These are phyloP conservation scores for Eublepharis macularius DNA, from an alignment of 2,113 vertebrate species.

Conservation along the genomic window DNA sequence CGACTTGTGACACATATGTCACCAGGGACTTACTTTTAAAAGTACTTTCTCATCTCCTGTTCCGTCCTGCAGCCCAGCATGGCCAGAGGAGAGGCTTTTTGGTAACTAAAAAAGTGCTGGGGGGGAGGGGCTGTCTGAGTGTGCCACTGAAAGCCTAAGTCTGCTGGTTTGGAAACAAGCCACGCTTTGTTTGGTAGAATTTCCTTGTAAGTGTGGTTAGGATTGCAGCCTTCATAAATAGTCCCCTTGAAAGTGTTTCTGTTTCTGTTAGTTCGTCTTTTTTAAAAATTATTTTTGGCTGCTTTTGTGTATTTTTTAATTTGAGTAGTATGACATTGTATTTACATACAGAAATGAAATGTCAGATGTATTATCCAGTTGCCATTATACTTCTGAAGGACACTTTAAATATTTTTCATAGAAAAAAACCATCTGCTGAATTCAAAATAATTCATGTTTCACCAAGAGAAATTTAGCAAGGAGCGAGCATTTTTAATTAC, in stretches of 20 bases:
- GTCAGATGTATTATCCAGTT: not conserved
- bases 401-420: not conserved
- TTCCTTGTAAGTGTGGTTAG: not conserved
- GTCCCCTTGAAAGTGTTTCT: not conserved
- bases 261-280: not conserved
- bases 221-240: not conserved
- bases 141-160: not conserved
- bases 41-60: no score
- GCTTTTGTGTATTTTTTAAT: not conserved
- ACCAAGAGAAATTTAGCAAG: not conserved
- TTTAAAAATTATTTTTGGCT: not conserved
- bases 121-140: no score
- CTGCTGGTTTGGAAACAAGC: no score
- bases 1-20: no score
- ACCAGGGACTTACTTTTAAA: no score
- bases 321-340: not conserved
- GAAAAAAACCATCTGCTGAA: not conserved
- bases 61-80: no score
- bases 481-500: not conserved
- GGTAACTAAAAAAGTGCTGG: no score
- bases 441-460: not conserved
- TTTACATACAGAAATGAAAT: not conserved
- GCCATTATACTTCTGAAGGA: not conserved
- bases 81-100: no score
- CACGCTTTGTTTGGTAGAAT: not conserved